phyloP scores from a whole-genome alignment of 1,140 invertebrate genomes.

The Venustaconcha ellipsiformis region DNA sequence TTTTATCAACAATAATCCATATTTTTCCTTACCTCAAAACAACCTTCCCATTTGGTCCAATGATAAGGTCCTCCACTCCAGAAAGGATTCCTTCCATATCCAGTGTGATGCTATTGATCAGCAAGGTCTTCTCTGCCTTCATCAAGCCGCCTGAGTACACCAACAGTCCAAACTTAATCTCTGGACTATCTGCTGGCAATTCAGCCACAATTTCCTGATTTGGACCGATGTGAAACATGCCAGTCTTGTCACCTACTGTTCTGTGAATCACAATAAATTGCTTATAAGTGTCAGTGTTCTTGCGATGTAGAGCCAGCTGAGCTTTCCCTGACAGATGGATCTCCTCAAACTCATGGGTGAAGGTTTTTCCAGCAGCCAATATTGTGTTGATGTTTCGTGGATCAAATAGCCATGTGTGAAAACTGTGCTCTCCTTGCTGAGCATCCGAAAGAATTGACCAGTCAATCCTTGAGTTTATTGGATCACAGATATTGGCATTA shows the following conservation, averaged over 20 bases:
- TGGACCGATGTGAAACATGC: slow-evolving; percentile 47
- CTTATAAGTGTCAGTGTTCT: slow-evolving; percentile 37
- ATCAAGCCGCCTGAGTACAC: slow-evolving; percentile 48
- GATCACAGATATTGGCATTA: slow-evolving; percentile 43
- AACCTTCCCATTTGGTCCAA: slow-evolving; percentile 47
- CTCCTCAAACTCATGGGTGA: slow-evolving; percentile 30
- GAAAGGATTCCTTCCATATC: slow-evolving; percentile 45
- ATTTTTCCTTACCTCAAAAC: slow-evolving; percentile 38
- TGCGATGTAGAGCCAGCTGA: slow-evolving; percentile 47
- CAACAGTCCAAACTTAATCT: slow-evolving; percentile 49
- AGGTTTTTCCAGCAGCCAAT: not conserved
- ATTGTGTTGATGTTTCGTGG: slow-evolving; percentile 8
- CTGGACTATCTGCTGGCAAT: slow-evolving; percentile 48
- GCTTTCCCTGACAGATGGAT: slow-evolving; percentile 43
- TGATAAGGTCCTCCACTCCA: slow-evolving; percentile 45
- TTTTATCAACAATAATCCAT: not conserved
- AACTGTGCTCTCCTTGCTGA: slow-evolving; percentile 49
- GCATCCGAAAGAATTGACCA: slow-evolving; percentile 40
- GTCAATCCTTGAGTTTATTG: slow-evolving; percentile 38
- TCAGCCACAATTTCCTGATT: slow-evolving; percentile 41
- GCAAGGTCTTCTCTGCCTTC: slow-evolving; percentile 35
- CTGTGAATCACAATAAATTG: slow-evolving; percentile 46
- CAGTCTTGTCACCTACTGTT: slow-evolving; percentile 52
- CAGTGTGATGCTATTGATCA: slow-evolving; percentile 49
- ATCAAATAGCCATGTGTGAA: slow-evolving; percentile 55